Evolutionary conservation across 1,140 invertebrate species (phyloP).

Genomic region (Drosophila pseudoobscura): DNA sequence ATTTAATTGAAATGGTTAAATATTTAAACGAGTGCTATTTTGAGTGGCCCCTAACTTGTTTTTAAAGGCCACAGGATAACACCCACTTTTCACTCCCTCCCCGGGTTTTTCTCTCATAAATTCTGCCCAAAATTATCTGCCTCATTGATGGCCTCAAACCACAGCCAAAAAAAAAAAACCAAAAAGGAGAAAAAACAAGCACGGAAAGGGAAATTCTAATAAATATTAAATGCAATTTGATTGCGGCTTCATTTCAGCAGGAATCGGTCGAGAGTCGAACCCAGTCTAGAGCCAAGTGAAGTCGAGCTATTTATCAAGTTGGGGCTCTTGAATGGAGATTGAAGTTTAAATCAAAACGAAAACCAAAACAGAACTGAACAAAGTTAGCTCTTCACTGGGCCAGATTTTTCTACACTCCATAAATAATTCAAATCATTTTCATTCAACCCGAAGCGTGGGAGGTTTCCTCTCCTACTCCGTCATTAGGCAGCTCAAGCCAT

Average conservation of each 20-base stretch:
- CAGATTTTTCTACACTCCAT: constrained; percentile 50
- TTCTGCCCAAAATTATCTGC: constrained; percentile 17
- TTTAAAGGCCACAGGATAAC: neutral
- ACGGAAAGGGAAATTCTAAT: constrained; percentile 41
- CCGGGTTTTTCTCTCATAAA: neutral
- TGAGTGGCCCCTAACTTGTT: neutral
- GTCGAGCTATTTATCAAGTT: constrained; percentile 47
- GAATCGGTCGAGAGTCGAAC: constrained; percentile 10
- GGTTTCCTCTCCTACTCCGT: constrained; percentile 7
- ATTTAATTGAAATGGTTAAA: constrained; percentile 3
- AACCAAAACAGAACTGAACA: constrained; percentile 33
- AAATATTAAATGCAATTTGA: constrained; percentile 80
- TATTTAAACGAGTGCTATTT: constrained; percentile 19
- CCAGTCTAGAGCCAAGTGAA: constrained; percentile 1
- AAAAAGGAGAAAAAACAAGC: neutral
- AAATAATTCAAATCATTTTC: constrained; percentile 72
- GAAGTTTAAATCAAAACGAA: constrained; percentile 42
- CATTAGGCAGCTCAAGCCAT: constrained; percentile 5
- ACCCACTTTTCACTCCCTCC: neutral
- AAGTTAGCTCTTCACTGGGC: constrained; percentile 32
- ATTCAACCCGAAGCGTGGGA: constrained; percentile 34
- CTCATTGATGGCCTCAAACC: constrained; percentile 30
- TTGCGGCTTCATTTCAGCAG: constrained; percentile 56
- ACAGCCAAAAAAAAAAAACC: constrained; percentile 6
- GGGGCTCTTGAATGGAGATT: constrained; percentile 30